phyloP scores from a whole-genome alignment of 2,888 invertebrate genomes.

The Meta bourneti region DNA sequence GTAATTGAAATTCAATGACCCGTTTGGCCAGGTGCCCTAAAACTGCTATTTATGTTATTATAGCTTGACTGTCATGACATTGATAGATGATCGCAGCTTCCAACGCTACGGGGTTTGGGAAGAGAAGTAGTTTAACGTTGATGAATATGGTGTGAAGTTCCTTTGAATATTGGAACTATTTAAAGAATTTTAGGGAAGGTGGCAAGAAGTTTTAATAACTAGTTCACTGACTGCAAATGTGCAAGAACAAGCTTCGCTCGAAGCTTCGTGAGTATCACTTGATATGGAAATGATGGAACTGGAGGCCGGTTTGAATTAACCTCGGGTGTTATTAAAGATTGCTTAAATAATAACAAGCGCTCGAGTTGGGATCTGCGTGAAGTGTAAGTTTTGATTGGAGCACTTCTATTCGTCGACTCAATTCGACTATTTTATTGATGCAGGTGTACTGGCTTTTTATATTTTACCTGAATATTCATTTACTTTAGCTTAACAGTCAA shows the following conservation, averaged over 20 bases:
- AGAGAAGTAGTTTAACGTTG: constrained; percentile 25
- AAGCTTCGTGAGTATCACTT: constrained; percentile 44
- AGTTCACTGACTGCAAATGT: neutral
- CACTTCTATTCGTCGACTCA: too few relatives aligned
- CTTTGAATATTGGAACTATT: constrained; percentile 46
- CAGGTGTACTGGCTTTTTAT: too few relatives aligned
- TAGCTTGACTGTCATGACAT: constrained; percentile 5
- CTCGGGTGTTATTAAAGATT: constrained; percentile 1
- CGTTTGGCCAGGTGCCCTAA: too few relatives aligned
- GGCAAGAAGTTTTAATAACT: constrained; percentile 44
- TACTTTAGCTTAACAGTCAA: too few relatives aligned
- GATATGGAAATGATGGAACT: constrained; percentile 46
- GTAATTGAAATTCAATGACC: too few relatives aligned
- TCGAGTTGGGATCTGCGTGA: too few relatives aligned
- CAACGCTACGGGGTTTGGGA: neutral
- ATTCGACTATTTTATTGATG: too few relatives aligned
- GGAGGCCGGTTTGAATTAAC: constrained; percentile 11
- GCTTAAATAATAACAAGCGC: too few relatives aligned
- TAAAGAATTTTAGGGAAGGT: constrained; percentile 31
- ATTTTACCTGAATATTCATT: too few relatives aligned
- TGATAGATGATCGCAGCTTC: constrained; percentile 43
- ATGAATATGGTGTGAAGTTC: constrained; percentile 34
- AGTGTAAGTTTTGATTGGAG: too few relatives aligned
- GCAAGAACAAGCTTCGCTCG: constrained; percentile 20
- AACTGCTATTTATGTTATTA: too few relatives aligned